These are phyloP conservation scores for Gerris lacustris DNA, from an alignment of 2,888 invertebrate species.

Conservation along the genomic window DNA sequence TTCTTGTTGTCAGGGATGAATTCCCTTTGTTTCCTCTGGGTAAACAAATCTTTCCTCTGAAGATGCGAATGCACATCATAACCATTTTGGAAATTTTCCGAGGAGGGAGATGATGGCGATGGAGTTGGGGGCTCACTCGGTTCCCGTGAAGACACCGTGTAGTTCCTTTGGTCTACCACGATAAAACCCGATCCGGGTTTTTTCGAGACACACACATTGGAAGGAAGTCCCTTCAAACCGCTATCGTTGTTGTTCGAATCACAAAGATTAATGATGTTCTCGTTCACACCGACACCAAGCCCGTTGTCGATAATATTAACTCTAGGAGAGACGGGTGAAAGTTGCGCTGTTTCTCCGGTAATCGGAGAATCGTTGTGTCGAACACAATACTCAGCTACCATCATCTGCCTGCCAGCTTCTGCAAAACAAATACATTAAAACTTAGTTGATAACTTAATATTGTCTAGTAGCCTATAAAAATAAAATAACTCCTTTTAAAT, in stretches of 20 bases:
- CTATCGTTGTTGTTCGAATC: slow-evolving; percentile 1
- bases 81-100: slow-evolving; percentile 37
- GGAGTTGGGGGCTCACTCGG: slow-evolving; percentile 36
- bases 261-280: not conserved
- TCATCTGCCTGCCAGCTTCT: slow-evolving; percentile 45
- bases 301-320: not conserved
- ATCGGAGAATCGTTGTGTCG: slow-evolving; percentile 57
- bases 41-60: slow-evolving; percentile 69
- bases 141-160: slow-evolving; percentile 9
- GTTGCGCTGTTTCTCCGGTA: slow-evolving; percentile 53
- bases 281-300: not conserved
- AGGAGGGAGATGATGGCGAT: slow-evolving; percentile 33
- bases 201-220: not conserved
- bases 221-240: not conserved
- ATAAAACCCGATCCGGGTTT: slow-evolving; percentile 2
- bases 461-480: too few relatives aligned
- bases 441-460: too few relatives aligned
- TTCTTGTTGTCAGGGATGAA: slow-evolving; percentile 95
- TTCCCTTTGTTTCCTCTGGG: slow-evolving; percentile 84
- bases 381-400: slow-evolving; percentile 76
- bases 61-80: slow-evolving; percentile 42
- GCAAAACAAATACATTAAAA: not conserved
- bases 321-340: slow-evolving; percentile 18
- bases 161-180: slow-evolving; percentile 9
- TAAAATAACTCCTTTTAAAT: too few relatives aligned